Conservation (phyloP, 64 coral and sea anemone genomes). For the Actinia tenebrosa region DNA sequence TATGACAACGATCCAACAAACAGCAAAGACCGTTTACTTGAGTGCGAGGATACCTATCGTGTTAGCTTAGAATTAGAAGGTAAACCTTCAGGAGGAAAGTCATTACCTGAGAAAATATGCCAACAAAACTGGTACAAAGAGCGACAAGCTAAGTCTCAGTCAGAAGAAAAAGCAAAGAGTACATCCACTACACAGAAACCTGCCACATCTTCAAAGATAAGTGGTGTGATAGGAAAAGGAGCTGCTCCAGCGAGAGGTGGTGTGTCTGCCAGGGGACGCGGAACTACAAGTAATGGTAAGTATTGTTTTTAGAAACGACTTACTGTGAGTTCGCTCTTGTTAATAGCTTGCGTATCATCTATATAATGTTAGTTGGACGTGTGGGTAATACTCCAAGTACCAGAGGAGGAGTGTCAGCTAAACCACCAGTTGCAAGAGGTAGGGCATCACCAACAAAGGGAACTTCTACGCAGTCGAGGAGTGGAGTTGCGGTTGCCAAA, state of each 20-base stretch:
- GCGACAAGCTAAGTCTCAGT: slow-evolving; percentile 39
- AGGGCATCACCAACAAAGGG: slow-evolving; percentile 59
- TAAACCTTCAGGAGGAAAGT: slow-evolving; percentile 41
- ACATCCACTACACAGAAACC: slow-evolving; percentile 25
- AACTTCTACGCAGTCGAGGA: slow-evolving; percentile 9
- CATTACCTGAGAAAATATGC: slow-evolving; percentile 31
- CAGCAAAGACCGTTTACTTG: slow-evolving; percentile 51
- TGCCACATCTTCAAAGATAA: neutral
- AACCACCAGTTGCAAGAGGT: slow-evolving; percentile 17
- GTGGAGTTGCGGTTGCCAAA: slow-evolving; percentile 17
- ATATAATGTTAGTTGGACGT: neutral
- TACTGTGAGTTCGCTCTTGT: neutral
- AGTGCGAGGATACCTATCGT: slow-evolving; percentile 77
- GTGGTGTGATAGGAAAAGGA: slow-evolving; percentile 5
- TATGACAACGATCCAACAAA: slow-evolving; percentile 67
- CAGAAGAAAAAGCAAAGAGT: slow-evolving; percentile 36
- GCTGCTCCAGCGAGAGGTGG: slow-evolving; percentile 7
- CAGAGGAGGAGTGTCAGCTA: slow-evolving; percentile 14
- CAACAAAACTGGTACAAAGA: slow-evolving; percentile 90
- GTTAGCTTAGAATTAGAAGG: slow-evolving; percentile 85
- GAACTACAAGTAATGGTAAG: neutral
- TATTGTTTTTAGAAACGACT: neutral
- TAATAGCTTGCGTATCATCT: neutral
- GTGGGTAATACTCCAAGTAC: neutral
- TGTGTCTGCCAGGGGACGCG: neutral